Evolutionary conservation across 2,888 invertebrate species (phyloP).

Genomic region (Drosophila birchii): DNA sequence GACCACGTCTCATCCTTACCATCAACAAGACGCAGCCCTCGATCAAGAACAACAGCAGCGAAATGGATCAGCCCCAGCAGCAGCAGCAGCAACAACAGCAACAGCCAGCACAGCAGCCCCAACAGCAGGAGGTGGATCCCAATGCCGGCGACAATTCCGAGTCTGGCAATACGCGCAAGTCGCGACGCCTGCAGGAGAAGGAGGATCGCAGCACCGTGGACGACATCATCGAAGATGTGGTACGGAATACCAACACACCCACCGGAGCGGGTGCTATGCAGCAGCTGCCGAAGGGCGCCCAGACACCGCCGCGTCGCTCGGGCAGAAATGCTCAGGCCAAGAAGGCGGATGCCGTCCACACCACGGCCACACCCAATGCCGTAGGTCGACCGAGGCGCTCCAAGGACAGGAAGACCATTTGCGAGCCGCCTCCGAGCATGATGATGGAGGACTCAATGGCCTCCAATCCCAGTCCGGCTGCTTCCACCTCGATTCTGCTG

Average conservation of each 20-base stretch:
- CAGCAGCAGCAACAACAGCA: conserved; percentile 82
- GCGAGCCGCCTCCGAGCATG: conserved; percentile 82
- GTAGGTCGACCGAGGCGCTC: conserved; percentile 87
- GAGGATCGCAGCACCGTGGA: conserved; percentile 91
- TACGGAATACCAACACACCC: conserved; percentile 87
- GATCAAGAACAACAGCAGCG: conserved; percentile 79
- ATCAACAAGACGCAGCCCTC: conserved; percentile 88
- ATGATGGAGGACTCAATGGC: conserved; percentile 31
- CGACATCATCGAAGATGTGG: conserved; percentile 95
- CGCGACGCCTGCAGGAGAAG: conserved; percentile 91
- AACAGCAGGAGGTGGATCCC: conserved; percentile 40
- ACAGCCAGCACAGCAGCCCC: conserved; percentile 44
- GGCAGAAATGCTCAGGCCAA: conserved; percentile 84
- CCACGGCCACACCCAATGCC: conserved; percentile 52
- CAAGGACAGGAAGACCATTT: conserved; percentile 88
- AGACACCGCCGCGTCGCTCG: conserved; percentile 84
- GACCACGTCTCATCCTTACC: conserved; percentile 92
- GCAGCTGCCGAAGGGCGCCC: conserved; percentile 80
- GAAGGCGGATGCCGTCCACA: conserved; percentile 59
- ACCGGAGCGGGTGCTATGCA: conserved; percentile 7
- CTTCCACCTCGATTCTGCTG: conserved; percentile 8
- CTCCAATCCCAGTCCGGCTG: conserved; percentile 12
- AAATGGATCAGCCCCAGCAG: conserved; percentile 84
- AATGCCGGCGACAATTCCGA: conserved; percentile 73
- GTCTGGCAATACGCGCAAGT: conserved; percentile 90